Base-by-base conservation (phyloP, 1,140 invertebrate species). In the Drosophila nigrodunni region DNA sequence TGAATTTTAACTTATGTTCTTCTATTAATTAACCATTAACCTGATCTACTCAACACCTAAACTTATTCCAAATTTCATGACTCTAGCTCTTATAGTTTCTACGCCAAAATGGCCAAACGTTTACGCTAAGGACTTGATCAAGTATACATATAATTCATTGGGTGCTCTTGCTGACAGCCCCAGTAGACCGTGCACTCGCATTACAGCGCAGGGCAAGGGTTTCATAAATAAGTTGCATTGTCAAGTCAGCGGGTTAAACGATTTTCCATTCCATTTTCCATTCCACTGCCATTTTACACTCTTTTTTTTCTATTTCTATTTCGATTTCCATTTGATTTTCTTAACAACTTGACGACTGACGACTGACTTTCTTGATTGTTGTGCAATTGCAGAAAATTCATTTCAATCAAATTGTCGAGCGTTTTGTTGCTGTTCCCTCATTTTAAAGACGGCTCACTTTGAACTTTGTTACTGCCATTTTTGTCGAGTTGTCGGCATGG, bases 311-410 rank as follows among this genome's bases (percentile, higher is more conserved):
- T 47, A 41, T 73, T 73, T 52, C 25, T 4, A 30, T 30, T 30
- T 30, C 25, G 18, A 58, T 64, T 67, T 52, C 30, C 46, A 62
- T 47, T 78, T 57, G 47, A 41, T 39, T 71, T 55, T 18, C 18
- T 49, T 57, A 71, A 59, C 55, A 60, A 57, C 55, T 55, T 18
- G 47, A 44, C 15, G 15, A 21, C 6, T 30, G 25, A 30, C 6
- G 21, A 25, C 65, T 54, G 9, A 43, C 39, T 41, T 58, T 54
- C 18, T 18, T 62, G 44, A 72, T 64, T 55, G 70, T 65, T 70
- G 70, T 74, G 74, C 69, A 74, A 82, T 82, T 73, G 59, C 41
- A 46, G 25, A 30, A 30, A 73, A 54, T 73, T 74, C 55, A 68
- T 52, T 66, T 52, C 11, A 62, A 50, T 54, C 41, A 47, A 55